A percentile compares a stretch with the other conserved stretches of the same genome.
phyloP scores from a whole-genome alignment of 2,113 vertebrate species.

The western clawed frog (Xenopus tropicalis) region UCB_Xtro_10.0 CM004444.2:59204501-59205000 shows the following conservation, averaged over 20 bases:
- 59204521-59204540: too few relatives aligned
- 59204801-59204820: background rate
- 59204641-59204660: too few relatives aligned
- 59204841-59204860: too few relatives aligned
- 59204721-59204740: slow-evolving; percentile 2
- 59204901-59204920: background rate
- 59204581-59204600: too few relatives aligned
- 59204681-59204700: background rate
- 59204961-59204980: background rate
- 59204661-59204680: background rate
- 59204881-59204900: background rate
- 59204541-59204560: too few relatives aligned
- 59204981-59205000: background rate
- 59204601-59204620: too few relatives aligned
- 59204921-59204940: too few relatives aligned
- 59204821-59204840: background rate
- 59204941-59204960: background rate
- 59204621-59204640: too few relatives aligned
- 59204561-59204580: too few relatives aligned
- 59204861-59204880: background rate
- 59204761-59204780: background rate
- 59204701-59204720: background rate
- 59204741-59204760: background rate
- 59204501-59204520: too few relatives aligned
- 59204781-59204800: background rate